Evolutionary conservation across 2,888 invertebrate species (phyloP).

Genomic region (Latrodectus elegans): DNA sequence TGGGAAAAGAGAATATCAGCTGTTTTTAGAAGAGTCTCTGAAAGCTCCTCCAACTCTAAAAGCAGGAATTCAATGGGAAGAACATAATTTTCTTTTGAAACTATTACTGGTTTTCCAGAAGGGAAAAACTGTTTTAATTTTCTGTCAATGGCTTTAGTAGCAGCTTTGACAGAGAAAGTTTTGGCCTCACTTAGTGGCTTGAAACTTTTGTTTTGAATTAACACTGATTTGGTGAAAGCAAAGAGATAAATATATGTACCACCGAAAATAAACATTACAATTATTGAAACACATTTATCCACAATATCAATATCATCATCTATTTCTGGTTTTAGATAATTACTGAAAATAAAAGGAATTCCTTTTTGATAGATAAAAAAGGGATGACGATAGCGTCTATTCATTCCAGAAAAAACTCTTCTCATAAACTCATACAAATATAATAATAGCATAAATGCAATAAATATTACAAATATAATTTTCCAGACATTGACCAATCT

Average conservation of each 20-base stretch:
- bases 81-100: slow-evolving; percentile 19
- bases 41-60: slow-evolving; percentile 38
- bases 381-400: slow-evolving; percentile 19
- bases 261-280: slow-evolving; percentile 12
- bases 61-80: slow-evolving; percentile 54
- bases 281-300: slow-evolving; percentile 1
- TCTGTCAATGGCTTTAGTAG: slow-evolving; percentile 12
- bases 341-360: slow-evolving; percentile 12
- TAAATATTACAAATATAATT: slow-evolving; percentile 5
- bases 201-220: slow-evolving; percentile 13
- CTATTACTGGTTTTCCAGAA: slow-evolving; percentile 10
- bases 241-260: slow-evolving; percentile 23
- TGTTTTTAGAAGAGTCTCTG: slow-evolving; percentile 30
- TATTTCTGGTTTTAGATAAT: slow-evolving; percentile 28
- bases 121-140: slow-evolving; percentile 12
- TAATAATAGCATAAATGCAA: slow-evolving; percentile 12
- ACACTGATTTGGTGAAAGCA: slow-evolving; percentile 30
- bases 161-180: slow-evolving; percentile 20
- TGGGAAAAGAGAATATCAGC: slow-evolving; percentile 38
- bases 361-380: slow-evolving; percentile 15
- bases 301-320: background rate
- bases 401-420: slow-evolving; percentile 10
- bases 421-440: slow-evolving; percentile 22
- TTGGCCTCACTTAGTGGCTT: background rate
- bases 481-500: slow-evolving; percentile 23